phyloP scores from a whole-genome alignment of 2,888 invertebrate genomes.

The Nymphalis c-album region DNA sequence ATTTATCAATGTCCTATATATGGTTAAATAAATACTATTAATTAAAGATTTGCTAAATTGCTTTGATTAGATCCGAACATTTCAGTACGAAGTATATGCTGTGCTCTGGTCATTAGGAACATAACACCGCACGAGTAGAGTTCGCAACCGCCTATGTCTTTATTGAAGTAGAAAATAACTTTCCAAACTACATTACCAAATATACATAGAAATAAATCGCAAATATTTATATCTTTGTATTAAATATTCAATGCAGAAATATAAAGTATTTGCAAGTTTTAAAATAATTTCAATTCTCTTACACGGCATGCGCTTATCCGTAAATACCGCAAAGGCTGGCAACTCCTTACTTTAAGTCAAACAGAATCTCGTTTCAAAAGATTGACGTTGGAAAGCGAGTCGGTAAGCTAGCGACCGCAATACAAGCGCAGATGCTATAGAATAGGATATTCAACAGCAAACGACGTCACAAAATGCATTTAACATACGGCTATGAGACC shows the following conservation, averaged over 20 bases:
- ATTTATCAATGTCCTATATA: too few species aligned
- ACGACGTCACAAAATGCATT: conserved; percentile 22
- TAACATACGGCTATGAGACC: conserved; percentile 17
- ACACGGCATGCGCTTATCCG: conserved; percentile 4
- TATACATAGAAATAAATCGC: background rate
- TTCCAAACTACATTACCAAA: background rate
- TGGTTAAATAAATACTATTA: too few species aligned
- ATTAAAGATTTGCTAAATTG: too few species aligned
- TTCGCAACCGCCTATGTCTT: too few species aligned
- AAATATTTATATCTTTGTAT: background rate
- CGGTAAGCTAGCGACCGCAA: conserved; percentile 25
- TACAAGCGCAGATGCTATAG: conserved; percentile 6
- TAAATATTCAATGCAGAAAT: background rate
- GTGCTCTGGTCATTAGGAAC: too few species aligned
- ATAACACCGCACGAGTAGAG: too few species aligned
- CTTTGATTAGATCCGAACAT: too few species aligned
- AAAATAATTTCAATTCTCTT: conserved; percentile 9
- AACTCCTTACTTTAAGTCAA: conserved; percentile 31
- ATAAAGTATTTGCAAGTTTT: background rate
- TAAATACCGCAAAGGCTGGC: conserved; percentile 9
- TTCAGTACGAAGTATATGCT: too few species aligned
- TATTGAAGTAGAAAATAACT: too few species aligned
- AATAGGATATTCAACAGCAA: conserved; percentile 19
- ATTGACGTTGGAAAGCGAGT: conserved; percentile 39
- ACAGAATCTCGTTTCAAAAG: conserved; percentile 41